Base-by-base conservation (phyloP, 2,113 vertebrate genomes). In the Speoplatyrhinus poulsoni region DNA sequence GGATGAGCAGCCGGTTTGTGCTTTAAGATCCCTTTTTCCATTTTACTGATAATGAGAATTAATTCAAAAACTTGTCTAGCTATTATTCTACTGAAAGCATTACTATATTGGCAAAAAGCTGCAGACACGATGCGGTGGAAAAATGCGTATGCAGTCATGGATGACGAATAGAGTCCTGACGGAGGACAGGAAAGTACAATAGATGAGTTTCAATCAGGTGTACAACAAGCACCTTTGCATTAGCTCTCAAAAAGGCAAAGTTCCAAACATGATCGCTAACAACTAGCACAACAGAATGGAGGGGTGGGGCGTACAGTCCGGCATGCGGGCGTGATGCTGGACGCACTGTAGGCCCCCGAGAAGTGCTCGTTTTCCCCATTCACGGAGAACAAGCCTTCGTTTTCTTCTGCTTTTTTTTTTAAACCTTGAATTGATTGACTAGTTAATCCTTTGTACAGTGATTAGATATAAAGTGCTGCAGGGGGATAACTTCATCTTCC, bases 401-500 rank as follows among this genome's bases (percentile, higher is more conserved):
- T 76, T 74, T 54, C 75, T 71, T 85, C 73, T 57, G 32, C 60
- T 77, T 86, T 79, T 15, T 60, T 56, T 76, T 73, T 17, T 73
- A 72, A 80, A 77, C 72, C 84, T 92, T 85, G 69, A 87, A 82
- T 83, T 91, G 87, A 90, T 89, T 91, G 87, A 90, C 77, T 91
- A 85, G 89, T 90, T 89, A 81, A 95, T 94, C 86, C 82, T 93
- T 95, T 98, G 95, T 97, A 96, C 97, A 97, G 94, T 95, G 95
- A 95, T 94, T 95, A 91, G 94, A 95, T 95, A 95, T 98, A 98
- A 99, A 99, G 98, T 99, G 97, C 98, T 92, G 95, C 96, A 95
- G 95, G 96, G 96, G 96, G 95, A 93, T 95, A 93, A 93, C 90
- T 94, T 93, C 92, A 91, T 95, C 90, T 93, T 96, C 93, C 94